phyloP scores from a whole-genome alignment of 2,113 vertebrate species.

The Cyprinodon variegatus region DNA sequence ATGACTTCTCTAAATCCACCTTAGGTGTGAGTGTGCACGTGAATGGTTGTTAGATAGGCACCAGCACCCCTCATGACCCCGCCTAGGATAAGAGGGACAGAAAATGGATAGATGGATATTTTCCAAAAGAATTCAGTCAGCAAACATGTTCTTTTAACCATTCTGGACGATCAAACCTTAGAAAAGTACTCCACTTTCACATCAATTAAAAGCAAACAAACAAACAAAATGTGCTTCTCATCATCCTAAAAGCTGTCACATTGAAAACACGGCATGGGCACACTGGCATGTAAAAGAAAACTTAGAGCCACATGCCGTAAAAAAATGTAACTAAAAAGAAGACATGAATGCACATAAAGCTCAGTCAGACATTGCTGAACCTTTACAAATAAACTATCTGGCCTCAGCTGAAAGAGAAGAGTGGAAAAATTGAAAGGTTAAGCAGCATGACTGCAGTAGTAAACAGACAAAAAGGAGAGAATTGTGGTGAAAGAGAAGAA shows the following conservation, averaged over 20 bases:
- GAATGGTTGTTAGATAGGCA: no score
- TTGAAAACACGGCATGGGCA: no score
- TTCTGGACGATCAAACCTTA: no score
- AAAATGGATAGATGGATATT: neutral
- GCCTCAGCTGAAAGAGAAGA: slow-evolving; percentile 1
- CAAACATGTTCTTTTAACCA: neutral
- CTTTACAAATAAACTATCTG: neutral
- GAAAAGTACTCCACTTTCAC: no score
- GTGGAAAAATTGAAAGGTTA: slow-evolving; percentile 12
- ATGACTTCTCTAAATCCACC: no score
- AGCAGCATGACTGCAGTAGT: neutral
- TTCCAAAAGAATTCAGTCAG: neutral
- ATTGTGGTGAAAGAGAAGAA: slow-evolving; percentile 4
- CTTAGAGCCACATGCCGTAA: neutral
- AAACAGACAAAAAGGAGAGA: slow-evolving; percentile 2
- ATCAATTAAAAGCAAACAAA: no score
- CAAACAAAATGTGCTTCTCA: no score
- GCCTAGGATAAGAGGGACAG: no score
- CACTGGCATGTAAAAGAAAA: neutral
- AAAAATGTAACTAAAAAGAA: neutral
- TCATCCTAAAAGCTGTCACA: no score
- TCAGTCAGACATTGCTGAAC: neutral
- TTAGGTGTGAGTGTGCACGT: no score
- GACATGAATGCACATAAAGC: neutral
- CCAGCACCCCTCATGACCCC: no score